phyloP scores from a whole-genome alignment of 2,888 invertebrate genomes.

The Bombyx huttoni region DNA sequence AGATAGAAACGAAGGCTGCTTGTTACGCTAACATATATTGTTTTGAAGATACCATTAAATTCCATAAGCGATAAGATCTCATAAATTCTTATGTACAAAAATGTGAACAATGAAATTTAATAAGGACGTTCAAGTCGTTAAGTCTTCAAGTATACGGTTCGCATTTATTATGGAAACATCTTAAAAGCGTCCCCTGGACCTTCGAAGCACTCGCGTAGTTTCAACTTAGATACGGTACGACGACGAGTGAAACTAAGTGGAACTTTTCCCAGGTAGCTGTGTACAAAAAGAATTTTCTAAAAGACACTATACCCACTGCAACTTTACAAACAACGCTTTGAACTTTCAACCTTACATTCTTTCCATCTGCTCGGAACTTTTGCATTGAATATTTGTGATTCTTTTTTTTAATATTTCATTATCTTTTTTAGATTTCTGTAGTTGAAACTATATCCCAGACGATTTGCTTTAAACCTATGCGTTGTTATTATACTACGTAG shows the following conservation, averaged over 20 bases:
- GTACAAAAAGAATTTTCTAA: conserved; percentile 60
- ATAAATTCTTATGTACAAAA: not conserved
- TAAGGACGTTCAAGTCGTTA: not conserved
- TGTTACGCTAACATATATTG: too few species aligned
- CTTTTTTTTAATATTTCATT: too few species aligned
- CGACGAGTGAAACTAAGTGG: conserved; percentile 55
- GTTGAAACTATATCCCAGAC: too few species aligned
- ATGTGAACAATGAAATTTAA: not conserved
- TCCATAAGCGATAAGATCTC: not conserved
- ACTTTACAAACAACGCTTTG: conserved; percentile 36
- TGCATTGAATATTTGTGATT: not conserved
- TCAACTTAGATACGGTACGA: conserved; percentile 50
- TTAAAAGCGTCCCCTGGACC: conserved; percentile 52
- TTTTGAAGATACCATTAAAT: not conserved
- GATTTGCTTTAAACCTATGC: too few species aligned
- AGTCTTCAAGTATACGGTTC: conserved; percentile 10
- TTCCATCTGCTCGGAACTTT: not conserved
- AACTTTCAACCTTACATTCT: conserved; percentile 13
- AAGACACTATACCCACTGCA: conserved; percentile 34
- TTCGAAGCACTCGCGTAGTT: conserved; percentile 50
- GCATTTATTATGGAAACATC: conserved; percentile 47
- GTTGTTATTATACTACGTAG: too few species aligned
- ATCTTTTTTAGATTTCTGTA: too few species aligned
- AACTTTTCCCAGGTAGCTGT: conserved; percentile 57
- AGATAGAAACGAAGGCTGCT: too few species aligned